phyloP scores from a whole-genome alignment of 2,888 invertebrate species.

The Zygogramma bicolorata region DNA sequence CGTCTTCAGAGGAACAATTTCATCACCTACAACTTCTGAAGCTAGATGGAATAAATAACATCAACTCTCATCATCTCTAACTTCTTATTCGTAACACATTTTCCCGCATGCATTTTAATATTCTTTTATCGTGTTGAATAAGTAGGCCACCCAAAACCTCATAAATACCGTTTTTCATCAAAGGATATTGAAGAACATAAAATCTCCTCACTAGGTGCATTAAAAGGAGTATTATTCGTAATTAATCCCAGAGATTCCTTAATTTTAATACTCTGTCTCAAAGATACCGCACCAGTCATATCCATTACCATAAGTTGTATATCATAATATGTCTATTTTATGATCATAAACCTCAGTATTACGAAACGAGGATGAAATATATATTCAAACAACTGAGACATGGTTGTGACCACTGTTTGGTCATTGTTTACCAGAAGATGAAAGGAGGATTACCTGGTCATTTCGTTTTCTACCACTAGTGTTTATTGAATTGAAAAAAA shows the following conservation, averaged over 20 bases:
- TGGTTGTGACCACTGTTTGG: too few relatives aligned
- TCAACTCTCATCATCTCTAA: neutral
- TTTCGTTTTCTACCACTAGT: too few relatives aligned
- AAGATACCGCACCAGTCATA: conserved; percentile 15
- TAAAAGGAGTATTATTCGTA: neutral
- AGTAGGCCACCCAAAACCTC: neutral
- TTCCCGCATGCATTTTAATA: neutral
- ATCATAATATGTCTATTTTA: conserved; percentile 12
- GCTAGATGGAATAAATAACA: neutral
- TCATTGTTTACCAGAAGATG: too few relatives aligned
- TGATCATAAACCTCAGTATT: too few relatives aligned
- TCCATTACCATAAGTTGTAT: conserved; percentile 5
- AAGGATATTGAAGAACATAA: neutral
- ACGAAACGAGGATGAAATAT: too few relatives aligned
- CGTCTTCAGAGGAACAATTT: neutral
- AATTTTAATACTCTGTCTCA: conserved; percentile 23
- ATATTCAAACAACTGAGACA: too few relatives aligned
- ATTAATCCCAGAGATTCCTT: conserved; percentile 2
- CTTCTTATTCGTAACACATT: neutral
- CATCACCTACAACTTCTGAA: neutral
- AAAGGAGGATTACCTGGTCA: too few relatives aligned
- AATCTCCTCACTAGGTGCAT: neutral
- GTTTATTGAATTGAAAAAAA: too few relatives aligned
- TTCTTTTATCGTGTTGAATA: neutral
- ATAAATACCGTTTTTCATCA: neutral